These are phyloP conservation scores for Megaustenia siamemsis DNA, from an alignment of 2,888 invertebrate species.

Conservation along the genomic window DNA sequence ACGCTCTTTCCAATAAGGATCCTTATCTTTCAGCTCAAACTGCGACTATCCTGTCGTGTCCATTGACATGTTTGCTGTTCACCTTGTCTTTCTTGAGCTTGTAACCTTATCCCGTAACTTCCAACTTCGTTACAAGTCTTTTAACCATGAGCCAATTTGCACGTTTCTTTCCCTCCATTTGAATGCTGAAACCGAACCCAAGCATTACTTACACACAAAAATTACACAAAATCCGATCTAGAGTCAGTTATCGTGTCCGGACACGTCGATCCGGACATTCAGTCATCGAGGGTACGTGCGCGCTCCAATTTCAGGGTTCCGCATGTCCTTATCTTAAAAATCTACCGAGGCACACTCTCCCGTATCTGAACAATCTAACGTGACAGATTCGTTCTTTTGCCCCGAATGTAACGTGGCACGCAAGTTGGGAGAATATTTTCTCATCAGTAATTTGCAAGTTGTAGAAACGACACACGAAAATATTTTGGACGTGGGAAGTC, in stretches of 20 bases:
- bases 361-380: too few species aligned
- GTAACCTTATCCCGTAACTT: too few species aligned
- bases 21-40: too few species aligned
- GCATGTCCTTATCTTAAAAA: not conserved
- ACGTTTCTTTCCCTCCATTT: not conserved
- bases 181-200: not conserved
- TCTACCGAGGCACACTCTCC: not conserved
- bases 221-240: not conserved
- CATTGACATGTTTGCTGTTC: not conserved
- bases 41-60: too few species aligned
- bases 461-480: too few species aligned
- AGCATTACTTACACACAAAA: slow-evolving; percentile 16
- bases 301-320: not conserved
- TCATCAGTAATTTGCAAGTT: not conserved
- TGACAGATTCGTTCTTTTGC: not conserved
- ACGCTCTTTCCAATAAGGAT: too few species aligned
- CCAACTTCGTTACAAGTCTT: too few species aligned
- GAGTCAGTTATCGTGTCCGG: not conserved
- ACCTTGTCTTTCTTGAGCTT: too few species aligned
- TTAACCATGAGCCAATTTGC: not conserved
- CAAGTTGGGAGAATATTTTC: slow-evolving; percentile 12
- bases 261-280: not conserved
- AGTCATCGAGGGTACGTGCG: not conserved
- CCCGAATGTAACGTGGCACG: not conserved
- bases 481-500: too few species aligned